A percentile compares a stretch with the other conserved stretches of the same genome.
Conservation (phyloP, 2,113 vertebrate genomes). For the Paradoxurus hermaphroditus region DNA sequence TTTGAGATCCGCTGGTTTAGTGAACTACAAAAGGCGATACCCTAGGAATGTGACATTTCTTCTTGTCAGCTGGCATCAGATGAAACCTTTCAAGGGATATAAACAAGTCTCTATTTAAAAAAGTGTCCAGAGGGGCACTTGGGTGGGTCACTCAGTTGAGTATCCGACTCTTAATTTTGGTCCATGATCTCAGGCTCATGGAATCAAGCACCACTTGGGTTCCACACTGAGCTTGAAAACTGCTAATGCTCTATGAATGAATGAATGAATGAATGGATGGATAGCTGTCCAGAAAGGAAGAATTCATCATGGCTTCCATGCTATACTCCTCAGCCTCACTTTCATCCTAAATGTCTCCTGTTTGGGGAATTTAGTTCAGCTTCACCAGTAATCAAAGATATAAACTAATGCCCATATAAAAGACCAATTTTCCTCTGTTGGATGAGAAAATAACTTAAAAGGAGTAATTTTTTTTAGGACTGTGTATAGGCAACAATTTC, state of each 20-base stretch:
- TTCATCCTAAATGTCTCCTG: background rate
- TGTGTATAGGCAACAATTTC: background rate
- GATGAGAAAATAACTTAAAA: background rate
- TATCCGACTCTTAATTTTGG: no score
- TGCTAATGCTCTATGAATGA: no score
- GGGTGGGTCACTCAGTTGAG: no score
- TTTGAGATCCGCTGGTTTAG: background rate
- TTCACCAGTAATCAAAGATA: background rate
- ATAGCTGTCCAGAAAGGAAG: background rate
- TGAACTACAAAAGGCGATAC: background rate
- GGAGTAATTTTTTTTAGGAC: background rate
- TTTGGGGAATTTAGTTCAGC: background rate
- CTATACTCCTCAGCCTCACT: background rate
- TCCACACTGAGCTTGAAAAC: no score
- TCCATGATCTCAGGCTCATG: no score
- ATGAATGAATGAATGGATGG: rapidly evolving
- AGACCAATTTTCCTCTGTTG: background rate
- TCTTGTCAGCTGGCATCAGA: background rate
- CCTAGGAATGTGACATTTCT: background rate
- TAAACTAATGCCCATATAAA: background rate
- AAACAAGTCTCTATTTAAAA: background rate
- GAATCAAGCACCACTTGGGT: no score
- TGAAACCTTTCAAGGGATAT: background rate
- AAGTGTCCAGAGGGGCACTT: background rate
- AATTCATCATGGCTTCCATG: background rate